Evolutionary conservation across 2,888 invertebrate species (phyloP), one percentile per base, ranked within the genome.

Genomic region (Meghimatium bilineatum): DNA sequence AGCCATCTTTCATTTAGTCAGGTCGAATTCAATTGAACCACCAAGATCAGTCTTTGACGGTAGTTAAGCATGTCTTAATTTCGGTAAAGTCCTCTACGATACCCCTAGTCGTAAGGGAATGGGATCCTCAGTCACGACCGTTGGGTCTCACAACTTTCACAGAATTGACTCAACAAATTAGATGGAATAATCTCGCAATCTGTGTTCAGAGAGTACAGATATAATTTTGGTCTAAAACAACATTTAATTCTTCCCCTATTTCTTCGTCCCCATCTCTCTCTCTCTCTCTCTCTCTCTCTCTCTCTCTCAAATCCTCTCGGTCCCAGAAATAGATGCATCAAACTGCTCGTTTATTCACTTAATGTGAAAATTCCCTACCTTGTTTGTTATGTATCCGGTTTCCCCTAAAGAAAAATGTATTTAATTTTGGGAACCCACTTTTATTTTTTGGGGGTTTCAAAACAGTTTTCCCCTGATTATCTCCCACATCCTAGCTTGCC

Each of bases 311-410:
- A 20, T 5, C 10, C 23, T 20, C 5, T 23, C 56, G 12, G 20
- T 63, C 12, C 23, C n/a, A 63, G 60, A 63, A 23, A n/a, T n/a
- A 63, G 12, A 23, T 10, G 26, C 1, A 23, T 6, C 60, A 63
- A 63, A 63, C 60, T n/a, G 26, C 2, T 63, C 49, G 34, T 44
- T 44, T 72, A n/a, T n/a, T n/a, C 72, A 44, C 49, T 72, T 72
- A 72, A 72, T 44, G 49, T 14, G 44, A 72, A 72, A 52, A 52
- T 74, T 32, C 32, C 6, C 74, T 52, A 52, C 52, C 34, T 52
- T 74, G 52, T 34, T 74, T 74, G 17, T 32, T 52, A 32, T 52
- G 74, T 74, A 74, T 74, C 52, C 52, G 23, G 32, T 74, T 74
- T 34, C 74, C 32, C 26, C 49, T 3, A 23, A 20, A 32, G n/a